Evolutionary conservation across 2,797 vertebrate species (phyloP), one percentile per base, ranked within the genome.

Genomic region (Anisognathus igniventris): DNA sequence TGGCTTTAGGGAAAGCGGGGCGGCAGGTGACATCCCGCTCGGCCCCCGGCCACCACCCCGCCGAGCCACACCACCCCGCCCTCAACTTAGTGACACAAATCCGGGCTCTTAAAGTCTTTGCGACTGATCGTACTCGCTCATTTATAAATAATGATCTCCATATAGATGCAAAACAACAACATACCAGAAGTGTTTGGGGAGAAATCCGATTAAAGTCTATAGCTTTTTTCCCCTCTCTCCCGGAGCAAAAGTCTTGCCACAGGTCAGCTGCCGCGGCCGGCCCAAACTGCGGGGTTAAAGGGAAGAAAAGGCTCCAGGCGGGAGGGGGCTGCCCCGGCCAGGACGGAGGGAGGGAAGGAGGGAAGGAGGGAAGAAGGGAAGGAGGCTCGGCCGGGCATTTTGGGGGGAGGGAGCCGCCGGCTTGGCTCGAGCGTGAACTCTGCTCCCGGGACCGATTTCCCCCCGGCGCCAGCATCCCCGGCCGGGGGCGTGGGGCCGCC

Each of bases 61-160:
- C 82, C 68, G 77, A 81, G 2, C 78, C 88, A 24, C 35, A 51
- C 57, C n/a, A 68, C 58, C 82, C 87, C 45, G 61, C 93, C 94
- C 74, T 79, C 86, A 90, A 87, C 80, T 66, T 91, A 91, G 72
- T 88, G 82, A 92, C 92, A 96, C 70, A 95, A 96, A 96, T 94
- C 94, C 95, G 44, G 80, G 91, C 76, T 95, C 79, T 96, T 95
- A 95, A 96, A 92, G 95, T 92, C 93, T 96, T 94, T 93, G 88
- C 40, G 83, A 93, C 93, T 53, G 92, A 88, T 39, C 86, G 96
- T 84, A 84, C 75, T 71, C 83, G 78, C 94, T 96, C 94, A 92
- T 95, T 94, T 95, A 93, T 95, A 93, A 95, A 95, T 94, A 90
- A 95, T 94, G 66, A 96, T 95, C 95, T 92, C 93, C 93, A 61